Conservation (phyloP, 2,888 invertebrate species). For the Eupithecia centaureata region DNA sequence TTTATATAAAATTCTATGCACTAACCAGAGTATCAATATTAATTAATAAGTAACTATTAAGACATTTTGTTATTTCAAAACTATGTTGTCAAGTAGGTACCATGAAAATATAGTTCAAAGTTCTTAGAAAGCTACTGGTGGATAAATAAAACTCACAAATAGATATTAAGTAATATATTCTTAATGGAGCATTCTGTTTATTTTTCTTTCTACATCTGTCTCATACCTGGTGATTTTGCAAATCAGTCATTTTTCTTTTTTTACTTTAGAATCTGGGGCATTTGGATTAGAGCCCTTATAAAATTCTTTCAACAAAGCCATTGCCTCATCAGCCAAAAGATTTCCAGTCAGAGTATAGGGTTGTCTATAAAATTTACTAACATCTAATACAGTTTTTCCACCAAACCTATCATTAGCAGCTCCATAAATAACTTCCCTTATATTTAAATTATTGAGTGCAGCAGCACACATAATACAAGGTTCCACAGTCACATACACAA, state of each 20-base stretch:
- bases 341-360: constrained; percentile 86
- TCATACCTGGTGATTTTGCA: too few species aligned
- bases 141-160: neutral
- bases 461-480: constrained; percentile 99
- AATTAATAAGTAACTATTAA: neutral
- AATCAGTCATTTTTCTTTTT: constrained; percentile 66
- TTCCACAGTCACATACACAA: constrained; percentile 96
- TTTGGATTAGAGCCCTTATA: constrained; percentile 96
- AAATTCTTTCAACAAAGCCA: constrained; percentile 95
- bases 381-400: constrained; percentile 95
- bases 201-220: neutral
- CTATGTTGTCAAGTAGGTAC: too few species aligned
- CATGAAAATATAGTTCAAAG: neutral
- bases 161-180: neutral
- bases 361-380: constrained; percentile 85
- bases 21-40: neutral
- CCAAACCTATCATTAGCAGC: constrained; percentile 98
- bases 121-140: too few species aligned
- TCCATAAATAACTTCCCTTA: constrained; percentile 93
- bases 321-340: constrained; percentile 90
- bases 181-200: neutral
- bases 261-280: constrained; percentile 88
- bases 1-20: neutral
- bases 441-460: constrained; percentile 88
- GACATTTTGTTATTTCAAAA: neutral